These are phyloP conservation scores for Drosophila miranda DNA, from an alignment of 1,140 invertebrate species.

Conservation along the genomic window DNA sequence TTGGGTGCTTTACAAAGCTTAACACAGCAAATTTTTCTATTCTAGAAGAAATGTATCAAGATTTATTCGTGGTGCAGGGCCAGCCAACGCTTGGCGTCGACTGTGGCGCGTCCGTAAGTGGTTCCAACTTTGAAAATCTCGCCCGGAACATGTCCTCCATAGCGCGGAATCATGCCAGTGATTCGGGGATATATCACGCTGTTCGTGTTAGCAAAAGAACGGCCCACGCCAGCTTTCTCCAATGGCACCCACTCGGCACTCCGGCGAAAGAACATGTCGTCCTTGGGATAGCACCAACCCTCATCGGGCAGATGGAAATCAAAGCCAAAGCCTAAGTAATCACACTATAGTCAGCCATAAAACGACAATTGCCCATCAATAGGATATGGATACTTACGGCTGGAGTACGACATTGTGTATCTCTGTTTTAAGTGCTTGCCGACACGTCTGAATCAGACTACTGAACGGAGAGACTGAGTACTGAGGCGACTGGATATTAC, in stretches of 20 bases:
- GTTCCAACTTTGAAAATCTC: slow-evolving; percentile 86
- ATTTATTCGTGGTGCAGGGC: slow-evolving; percentile 58
- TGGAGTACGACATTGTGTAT: slow-evolving; percentile 50
- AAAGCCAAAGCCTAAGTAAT: slow-evolving; percentile 52
- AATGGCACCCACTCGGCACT: slow-evolving; percentile 87
- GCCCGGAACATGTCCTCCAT: slow-evolving; percentile 89
- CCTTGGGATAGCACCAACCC: slow-evolving; percentile 84
- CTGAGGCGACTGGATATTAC: slow-evolving; percentile 17
- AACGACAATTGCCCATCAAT: background rate
- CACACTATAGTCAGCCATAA: background rate
- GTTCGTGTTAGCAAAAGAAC: slow-evolving; percentile 83
- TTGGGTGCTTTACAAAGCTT: slow-evolving; percentile 45
- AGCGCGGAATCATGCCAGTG: slow-evolving; percentile 88
- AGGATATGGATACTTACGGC: slow-evolving; percentile 45
- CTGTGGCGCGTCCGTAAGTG: slow-evolving; percentile 87
- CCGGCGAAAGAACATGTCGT: slow-evolving; percentile 86
- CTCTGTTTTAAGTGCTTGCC: slow-evolving; percentile 10
- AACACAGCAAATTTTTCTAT: slow-evolving; percentile 43
- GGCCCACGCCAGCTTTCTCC: slow-evolving; percentile 66
- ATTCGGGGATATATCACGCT: slow-evolving; percentile 87
- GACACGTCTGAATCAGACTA: slow-evolving; percentile 24
- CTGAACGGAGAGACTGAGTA: slow-evolving; percentile 33
- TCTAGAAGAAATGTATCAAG: background rate
- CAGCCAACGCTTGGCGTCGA: slow-evolving; percentile 88
- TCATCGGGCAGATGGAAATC: slow-evolving; percentile 63